Base-by-base conservation (phyloP, 2,888 invertebrate species). In the Tachina fera region DNA sequence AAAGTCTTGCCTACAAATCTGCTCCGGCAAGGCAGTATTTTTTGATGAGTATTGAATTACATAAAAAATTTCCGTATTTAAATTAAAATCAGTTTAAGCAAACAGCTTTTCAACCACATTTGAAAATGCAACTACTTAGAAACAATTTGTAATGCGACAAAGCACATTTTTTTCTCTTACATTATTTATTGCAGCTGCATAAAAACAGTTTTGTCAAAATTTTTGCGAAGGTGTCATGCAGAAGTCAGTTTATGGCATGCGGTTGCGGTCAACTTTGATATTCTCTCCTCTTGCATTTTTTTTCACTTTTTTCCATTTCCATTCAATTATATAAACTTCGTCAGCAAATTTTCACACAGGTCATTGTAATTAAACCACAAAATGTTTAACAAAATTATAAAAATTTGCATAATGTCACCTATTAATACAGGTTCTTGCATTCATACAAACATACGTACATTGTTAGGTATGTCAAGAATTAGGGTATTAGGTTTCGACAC, bases 181-280 rank as follows among this genome's bases (percentile, higher is more conserved):
- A 58, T 10, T 45, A 60, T 60, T 41, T 77, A 53, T 41, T 77
- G 61, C 61, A 56, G n/a, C 45, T 41, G 45, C 13, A 77, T 22
- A 72, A 58, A 81, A 74, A 51, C 60, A 45, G 31, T 45, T 76
- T 80, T 83, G 79, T 80, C 79, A 79, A 79, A 83, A 71, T 71
- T 86, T 86, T 86, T 86, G 76, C 56, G 67, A 88, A 87, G 84
- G 88, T 88, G 88, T 87, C 88, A 88, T 87, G 86, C 86, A 67
- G 72, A 88, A 87, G 87, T 87, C 86, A 86, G 83, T 87, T 87
- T 87, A 86, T 86, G 83, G 83, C 65, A 83, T 86, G 87, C 43
- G 87, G 87, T 87, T 88, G 84, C 65, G 86, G 86, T 87, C 79
- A 85, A 77, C 77, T 81, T 56, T 63, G 41, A 72, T 80, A 31